Evolutionary conservation across 1,140 invertebrate genomes (phyloP).

Genomic region (Bombyx mori): ASM3026992v2 NC_085112.1:1821501-1822000

Average conservation of each 20-base stretch:
- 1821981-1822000: background rate
- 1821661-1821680: no score
- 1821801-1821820: background rate
- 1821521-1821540: no score
- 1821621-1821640: no score
- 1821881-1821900: background rate
- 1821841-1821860: background rate
- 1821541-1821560: no score
- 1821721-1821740: slow-evolving; percentile 46
- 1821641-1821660: no score
- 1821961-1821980: slow-evolving; percentile 13
- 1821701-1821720: slow-evolving; percentile 47
- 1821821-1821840: background rate
- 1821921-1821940: slow-evolving; percentile 50
- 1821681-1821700: background rate
- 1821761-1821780: slow-evolving; percentile 37
- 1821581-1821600: no score
- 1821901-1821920: slow-evolving; percentile 12
- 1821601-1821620: no score
- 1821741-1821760: slow-evolving; percentile 51
- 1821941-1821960: slow-evolving; percentile 28
- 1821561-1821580: no score
- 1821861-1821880: no score
- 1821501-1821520: no score
- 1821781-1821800: slow-evolving; percentile 31